phyloP scores from a whole-genome alignment of 2,113 vertebrate species.

The Chlorocebus sabaeus region DNA sequence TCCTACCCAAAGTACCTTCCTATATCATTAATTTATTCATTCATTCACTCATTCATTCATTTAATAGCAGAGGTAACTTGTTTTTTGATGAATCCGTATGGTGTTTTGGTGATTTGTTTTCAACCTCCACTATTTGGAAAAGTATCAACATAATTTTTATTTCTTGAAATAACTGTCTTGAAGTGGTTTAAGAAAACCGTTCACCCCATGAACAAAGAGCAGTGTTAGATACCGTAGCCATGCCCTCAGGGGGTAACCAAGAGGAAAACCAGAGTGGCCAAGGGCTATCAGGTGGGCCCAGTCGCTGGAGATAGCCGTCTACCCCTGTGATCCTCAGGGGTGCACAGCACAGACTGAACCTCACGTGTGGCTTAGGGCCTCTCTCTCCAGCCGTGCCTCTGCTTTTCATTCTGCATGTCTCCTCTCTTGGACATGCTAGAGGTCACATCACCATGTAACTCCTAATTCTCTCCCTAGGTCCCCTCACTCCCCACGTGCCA shows the following conservation, averaged over 20 bases:
- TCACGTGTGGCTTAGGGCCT: not conserved
- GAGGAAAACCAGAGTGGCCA: not conserved
- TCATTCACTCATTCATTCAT: not conserved
- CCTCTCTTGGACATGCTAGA: too few relatives aligned
- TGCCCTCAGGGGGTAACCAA: not conserved
- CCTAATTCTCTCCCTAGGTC: not conserved
- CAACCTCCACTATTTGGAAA: not conserved
- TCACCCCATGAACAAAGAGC: too few relatives aligned
- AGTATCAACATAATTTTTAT: not conserved
- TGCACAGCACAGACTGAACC: not conserved
- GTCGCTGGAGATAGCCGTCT: not conserved
- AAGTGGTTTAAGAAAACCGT: not conserved
- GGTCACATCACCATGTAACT: not conserved
- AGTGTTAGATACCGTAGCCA: not conserved
- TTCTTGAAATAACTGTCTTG: not conserved
- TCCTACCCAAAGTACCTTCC: not conserved
- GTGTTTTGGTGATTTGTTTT: not conserved
- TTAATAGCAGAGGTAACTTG: not conserved
- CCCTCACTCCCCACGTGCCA: fast-evolving
- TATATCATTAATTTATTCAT: not conserved
- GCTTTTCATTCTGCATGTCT: not conserved
- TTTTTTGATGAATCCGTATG: not conserved
- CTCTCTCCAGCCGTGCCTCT: not conserved
- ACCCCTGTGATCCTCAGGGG: too few relatives aligned
- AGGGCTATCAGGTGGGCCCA: not conserved